phyloP scores from a whole-genome alignment of 1,140 invertebrate genomes.

The Anadara kagoshimensis region DNA sequence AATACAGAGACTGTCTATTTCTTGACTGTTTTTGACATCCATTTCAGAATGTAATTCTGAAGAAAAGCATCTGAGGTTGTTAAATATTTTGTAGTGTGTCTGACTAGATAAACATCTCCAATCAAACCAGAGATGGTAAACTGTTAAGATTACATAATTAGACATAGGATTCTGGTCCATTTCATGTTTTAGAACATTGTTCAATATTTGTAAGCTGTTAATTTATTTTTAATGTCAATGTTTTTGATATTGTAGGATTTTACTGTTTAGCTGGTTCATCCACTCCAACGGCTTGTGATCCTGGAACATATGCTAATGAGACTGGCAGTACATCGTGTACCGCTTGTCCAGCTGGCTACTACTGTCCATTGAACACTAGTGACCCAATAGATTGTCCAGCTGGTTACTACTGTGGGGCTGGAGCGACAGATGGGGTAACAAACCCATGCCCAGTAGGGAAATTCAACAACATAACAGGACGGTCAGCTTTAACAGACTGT shows the following conservation, averaged over 20 bases:
- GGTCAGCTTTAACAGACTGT: conserved; percentile 46
- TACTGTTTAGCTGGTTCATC: conserved; percentile 60
- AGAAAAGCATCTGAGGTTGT: no score
- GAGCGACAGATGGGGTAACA: conserved; percentile 18
- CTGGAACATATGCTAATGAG: conserved; percentile 58
- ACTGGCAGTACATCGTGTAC: conserved; percentile 53
- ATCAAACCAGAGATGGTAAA: no score
- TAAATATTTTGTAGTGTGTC: no score
- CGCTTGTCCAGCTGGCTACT: conserved; percentile 62
- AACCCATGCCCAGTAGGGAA: conserved; percentile 63
- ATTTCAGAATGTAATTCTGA: no score
- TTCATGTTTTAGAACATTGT: no score
- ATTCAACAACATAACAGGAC: conserved; percentile 65
- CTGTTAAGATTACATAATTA: no score
- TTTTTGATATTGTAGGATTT: conserved; percentile 47
- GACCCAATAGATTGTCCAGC: conserved; percentile 63
- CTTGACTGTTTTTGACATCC: no score
- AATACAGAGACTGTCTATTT: no score
- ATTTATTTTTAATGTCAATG: no score
- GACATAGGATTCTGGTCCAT: no score
- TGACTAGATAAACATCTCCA: no score
- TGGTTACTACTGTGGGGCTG: conserved; percentile 58
- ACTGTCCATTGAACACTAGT: conserved; percentile 62
- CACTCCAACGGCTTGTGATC: conserved; percentile 54
- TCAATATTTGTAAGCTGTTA: no score